Evolutionary conservation across 2,113 vertebrate genomes (phyloP), one percentile per base, ranked within the genome.

Genomic region (Eulacestoma nigropectus): DNA sequence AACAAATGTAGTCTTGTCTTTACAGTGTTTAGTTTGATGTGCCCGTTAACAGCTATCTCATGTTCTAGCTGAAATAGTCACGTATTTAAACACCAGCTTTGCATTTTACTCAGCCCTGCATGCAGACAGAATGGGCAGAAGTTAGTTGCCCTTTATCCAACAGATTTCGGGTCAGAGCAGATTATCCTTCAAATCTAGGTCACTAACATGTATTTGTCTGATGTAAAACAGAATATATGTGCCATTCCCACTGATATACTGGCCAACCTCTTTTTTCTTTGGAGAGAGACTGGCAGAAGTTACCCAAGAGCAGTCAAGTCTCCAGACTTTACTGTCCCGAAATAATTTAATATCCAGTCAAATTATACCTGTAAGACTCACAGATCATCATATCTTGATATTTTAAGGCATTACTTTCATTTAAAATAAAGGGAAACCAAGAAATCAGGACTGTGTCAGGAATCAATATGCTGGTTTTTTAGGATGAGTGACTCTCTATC

Each of bases 121-220:
- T 29, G 42, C 67, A 55, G 57, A 50, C 53, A 89, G 62, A 57
- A 33, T 39, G 49, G 85, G 37, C 68, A 70, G 80, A 93, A 91
- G 52, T 82, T 74, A 65, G 30, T 86, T 56, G 27, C 44, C 59
- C 63, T 70, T 13, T 80, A 63, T 77, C 59, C 3, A 6, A 69
- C 35, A 78, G 86, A 90, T 75, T 92, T 86, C 64, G 91, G 79
- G 42, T 84, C 75, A 85, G 75, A 95, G 78, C 16, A 87, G 90
- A 90, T 95, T 88, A 93, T 88, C 82, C 26, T 72, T 77, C 85
- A 88, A 70, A 94, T 90, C 59, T 77, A 90, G 85, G 85, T 94
- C 79, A 88, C 87, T 68, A 80, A 44, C 16, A 37, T 44, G 4
- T 30, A 27, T 70, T 74, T 69, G 29, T 64, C 47, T 90, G 63